Percentiles rank a stretch among this genome's conserved stretches.
These are phyloP conservation scores for Carassius gibelio DNA, from an alignment of 2,113 vertebrate genomes.

Conservation along the genomic window DNA sequence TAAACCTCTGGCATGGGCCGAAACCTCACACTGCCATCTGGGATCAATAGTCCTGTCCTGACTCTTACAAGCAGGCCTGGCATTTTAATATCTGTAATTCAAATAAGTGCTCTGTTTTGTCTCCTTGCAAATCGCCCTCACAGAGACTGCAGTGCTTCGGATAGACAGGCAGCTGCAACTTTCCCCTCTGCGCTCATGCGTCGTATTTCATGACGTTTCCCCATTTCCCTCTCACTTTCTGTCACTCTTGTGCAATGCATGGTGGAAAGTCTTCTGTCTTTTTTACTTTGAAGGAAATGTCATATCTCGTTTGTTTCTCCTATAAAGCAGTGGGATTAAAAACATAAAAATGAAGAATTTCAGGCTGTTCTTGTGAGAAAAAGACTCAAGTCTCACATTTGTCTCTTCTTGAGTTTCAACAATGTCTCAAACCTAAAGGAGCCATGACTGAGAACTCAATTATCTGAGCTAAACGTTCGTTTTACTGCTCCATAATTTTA, in stretches of 20 bases:
- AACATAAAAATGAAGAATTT: not conserved
- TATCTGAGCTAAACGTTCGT: not conserved
- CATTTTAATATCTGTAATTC: constrained; percentile 81
- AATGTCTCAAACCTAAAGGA: not conserved
- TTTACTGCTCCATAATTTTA: not conserved
- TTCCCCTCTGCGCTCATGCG: constrained; percentile 21
- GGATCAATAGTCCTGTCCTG: constrained; percentile 77
- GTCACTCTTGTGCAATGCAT: constrained; percentile 18
- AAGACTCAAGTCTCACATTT: not conserved
- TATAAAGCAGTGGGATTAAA: not conserved
- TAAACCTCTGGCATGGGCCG: constrained; percentile 63
- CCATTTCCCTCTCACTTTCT: not conserved
- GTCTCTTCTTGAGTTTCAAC: not conserved
- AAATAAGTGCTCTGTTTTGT: constrained; percentile 77
- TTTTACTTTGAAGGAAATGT: not conserved
- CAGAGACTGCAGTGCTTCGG: constrained; percentile 45
- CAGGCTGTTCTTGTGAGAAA: not conserved
- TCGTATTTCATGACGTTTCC: constrained; percentile 21
- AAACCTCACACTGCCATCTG: constrained; percentile 70
- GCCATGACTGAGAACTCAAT: no score
- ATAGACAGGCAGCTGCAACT: constrained; percentile 46
- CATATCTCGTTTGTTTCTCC: not conserved
- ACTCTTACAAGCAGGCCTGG: constrained; percentile 71
- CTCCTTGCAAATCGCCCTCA: constrained; percentile 65
- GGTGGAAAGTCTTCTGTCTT: not conserved